Evolutionary conservation across 2,113 vertebrate genomes (phyloP), one percentile per base, ranked within the genome.

Genomic region (Sisor rabdophorus): DNA sequence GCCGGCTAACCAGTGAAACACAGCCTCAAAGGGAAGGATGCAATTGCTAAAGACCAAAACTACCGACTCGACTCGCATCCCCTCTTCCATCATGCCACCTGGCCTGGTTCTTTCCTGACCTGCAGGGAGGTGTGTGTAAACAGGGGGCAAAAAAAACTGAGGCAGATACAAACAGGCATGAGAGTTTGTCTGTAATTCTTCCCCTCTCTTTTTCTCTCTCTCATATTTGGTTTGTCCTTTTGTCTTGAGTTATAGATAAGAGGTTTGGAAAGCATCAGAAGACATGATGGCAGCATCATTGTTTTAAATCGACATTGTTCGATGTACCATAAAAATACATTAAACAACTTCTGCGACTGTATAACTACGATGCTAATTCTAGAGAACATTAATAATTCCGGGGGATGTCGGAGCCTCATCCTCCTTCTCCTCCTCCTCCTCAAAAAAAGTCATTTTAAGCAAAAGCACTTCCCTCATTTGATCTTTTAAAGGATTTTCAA

Each of bases 21-120:
- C 96, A 96, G 88, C 94, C 95, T 73, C 93, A 94, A 85, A 96
- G 94, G 85, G 97, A 98, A 89, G 95, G 95, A 89, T 98, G 97
- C 58, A 93, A 95, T 92, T 98, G 97, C 92, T 99, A 98, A 93
- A 94, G 92, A 92, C 88, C 89, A 87, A 84, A 73, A 50, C 79
- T 53, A 71, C 67, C 16, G 20, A 54, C 48, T 20, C 69, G 12
- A 70, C 59, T 74, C 56, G 30, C 58, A 53, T 64, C 71, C 50
- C 58, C 59, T n/a, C 44, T 30, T 7, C 24, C 60, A 20, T 58
- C 54, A 58, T 20, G 47, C 61, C 53, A 56, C 11, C 60, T 30
- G 26, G 44, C 65, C 71, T n/a, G n/a, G 16, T 58, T 24, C 40
- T 54, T 71, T 56, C 64, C 53, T 16, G 13, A 71, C 52, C 44